Conservation (phyloP, 2,113 vertebrate genomes). For the Terrapene triunguis region DNA sequence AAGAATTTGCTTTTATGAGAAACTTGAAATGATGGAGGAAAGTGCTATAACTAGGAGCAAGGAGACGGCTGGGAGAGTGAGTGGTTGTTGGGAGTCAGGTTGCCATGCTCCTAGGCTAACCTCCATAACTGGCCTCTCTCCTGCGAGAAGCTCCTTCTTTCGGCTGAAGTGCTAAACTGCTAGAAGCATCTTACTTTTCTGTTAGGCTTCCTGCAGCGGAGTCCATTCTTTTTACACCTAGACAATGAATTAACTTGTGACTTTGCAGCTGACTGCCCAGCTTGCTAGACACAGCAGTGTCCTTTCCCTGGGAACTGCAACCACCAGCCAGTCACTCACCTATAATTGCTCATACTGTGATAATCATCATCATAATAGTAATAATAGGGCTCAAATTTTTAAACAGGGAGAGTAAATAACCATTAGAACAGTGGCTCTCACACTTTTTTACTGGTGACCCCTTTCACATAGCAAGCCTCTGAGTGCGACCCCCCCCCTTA, state of each 20-base stretch:
- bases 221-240: background rate
- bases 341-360: background rate
- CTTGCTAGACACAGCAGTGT: background rate
- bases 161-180: background rate
- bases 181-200: background rate
- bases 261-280: background rate
- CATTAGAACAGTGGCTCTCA: background rate
- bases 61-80: background rate
- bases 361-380: background rate
- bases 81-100: background rate
- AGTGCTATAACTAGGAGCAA: background rate
- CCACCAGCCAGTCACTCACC: background rate
- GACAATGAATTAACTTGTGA: background rate
- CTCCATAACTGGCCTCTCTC: background rate
- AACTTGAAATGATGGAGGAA: background rate
- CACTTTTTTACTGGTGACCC: no score
- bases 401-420: background rate
- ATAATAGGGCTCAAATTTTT: background rate
- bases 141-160: background rate
- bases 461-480: no score
- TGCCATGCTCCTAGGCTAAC: background rate
- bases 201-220: background rate
- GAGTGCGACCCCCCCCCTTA: no score
- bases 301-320: background rate
- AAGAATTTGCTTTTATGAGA: background rate